Evolutionary conservation across 2,113 vertebrate genomes (phyloP).

Genomic region (Notarius lentiginosus): DNA sequence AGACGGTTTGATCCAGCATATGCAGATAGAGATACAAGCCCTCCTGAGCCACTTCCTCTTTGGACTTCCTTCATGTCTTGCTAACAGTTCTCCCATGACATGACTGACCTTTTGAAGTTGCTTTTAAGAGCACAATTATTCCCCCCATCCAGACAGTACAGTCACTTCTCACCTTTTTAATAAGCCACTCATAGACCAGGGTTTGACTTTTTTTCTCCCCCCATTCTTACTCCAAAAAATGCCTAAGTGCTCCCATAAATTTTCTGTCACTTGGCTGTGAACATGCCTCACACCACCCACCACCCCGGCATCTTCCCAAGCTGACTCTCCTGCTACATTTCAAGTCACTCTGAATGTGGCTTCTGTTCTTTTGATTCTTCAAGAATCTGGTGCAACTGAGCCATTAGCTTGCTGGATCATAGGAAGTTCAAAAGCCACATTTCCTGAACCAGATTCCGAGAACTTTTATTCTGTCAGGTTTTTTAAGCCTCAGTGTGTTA

Average conservation of each 20-base stretch:
- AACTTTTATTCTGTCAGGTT: constrained; percentile 61
- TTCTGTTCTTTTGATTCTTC: constrained; percentile 70
- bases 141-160: constrained; percentile 71
- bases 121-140: constrained; percentile 76
- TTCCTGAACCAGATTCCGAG: constrained; percentile 67
- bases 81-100: constrained; percentile 69
- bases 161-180: constrained; percentile 83
- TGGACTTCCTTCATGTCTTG: constrained; percentile 48
- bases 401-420: constrained; percentile 54
- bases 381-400: constrained; percentile 67
- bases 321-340: constrained; percentile 43
- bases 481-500: constrained; percentile 48
- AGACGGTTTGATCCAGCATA: constrained; percentile 49
- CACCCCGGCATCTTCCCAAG: constrained; percentile 4
- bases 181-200: constrained; percentile 72
- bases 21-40: constrained; percentile 26
- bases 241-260: constrained; percentile 69
- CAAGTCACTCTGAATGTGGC: constrained; percentile 63
- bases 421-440: constrained; percentile 43
- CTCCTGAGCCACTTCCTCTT: constrained; percentile 50
- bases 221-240: constrained; percentile 49
- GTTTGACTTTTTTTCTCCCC: constrained; percentile 55
- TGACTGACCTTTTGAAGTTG: constrained; percentile 74
- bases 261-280: constrained; percentile 69
- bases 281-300: constrained; percentile 35